Evolutionary conservation across 2,888 invertebrate species (phyloP).

Genomic region (Stenoptilia bipunctidactyla): DNA sequence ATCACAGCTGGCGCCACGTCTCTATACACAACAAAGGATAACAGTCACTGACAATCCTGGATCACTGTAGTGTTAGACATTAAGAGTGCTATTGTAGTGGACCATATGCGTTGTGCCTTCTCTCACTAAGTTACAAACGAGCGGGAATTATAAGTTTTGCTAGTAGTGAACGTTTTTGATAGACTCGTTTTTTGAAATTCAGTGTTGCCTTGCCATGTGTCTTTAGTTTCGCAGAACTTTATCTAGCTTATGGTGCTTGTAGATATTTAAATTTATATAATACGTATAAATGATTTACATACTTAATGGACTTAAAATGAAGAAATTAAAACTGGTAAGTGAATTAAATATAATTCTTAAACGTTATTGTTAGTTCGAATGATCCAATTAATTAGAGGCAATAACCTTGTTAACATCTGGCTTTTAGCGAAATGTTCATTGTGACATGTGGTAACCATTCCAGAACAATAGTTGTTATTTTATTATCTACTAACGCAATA

Average conservation of each 20-base stretch:
- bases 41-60: constrained; percentile 27
- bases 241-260: no score
- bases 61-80: constrained; percentile 44
- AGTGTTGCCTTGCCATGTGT: constrained; percentile 70
- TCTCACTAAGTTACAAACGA: constrained; percentile 22
- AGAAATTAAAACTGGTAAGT: constrained; percentile 34
- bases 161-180: background rate
- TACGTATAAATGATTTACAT: constrained; percentile 58
- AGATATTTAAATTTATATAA: constrained; percentile 18
- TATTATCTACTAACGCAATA: background rate
- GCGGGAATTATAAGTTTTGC: background rate
- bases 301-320: constrained; percentile 28
- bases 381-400: constrained; percentile 30
- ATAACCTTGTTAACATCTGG: constrained; percentile 56
- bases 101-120: constrained; percentile 65
- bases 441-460: constrained; percentile 60
- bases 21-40: constrained; percentile 55
- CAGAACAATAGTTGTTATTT: constrained; percentile 21
- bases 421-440: constrained; percentile 39
- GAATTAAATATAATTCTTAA: constrained; percentile 3
- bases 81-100: constrained; percentile 50
- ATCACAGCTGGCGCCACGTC: constrained; percentile 61
- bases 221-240: constrained; percentile 56
- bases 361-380: background rate
- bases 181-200: constrained; percentile 36